Evolutionary conservation across 2,113 vertebrate species (phyloP).

Genomic region (Anolis carolinensis): DNA sequence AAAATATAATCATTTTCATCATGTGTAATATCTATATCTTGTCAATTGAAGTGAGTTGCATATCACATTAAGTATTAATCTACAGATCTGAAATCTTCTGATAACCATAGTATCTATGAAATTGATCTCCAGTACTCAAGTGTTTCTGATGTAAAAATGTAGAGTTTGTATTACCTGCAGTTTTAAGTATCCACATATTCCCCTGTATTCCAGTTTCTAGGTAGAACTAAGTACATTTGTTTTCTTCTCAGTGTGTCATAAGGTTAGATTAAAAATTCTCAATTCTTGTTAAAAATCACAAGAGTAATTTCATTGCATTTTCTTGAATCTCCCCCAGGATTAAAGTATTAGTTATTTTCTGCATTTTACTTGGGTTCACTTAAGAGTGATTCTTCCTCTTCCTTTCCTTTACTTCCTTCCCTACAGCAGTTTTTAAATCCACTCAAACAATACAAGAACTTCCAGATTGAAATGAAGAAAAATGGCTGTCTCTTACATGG

Average conservation of each 20-base stretch:
- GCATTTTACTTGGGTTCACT: background rate
- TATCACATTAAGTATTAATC: background rate
- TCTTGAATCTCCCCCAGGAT: background rate
- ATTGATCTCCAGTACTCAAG: background rate
- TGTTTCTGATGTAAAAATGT: too few species aligned
- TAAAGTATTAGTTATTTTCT: background rate
- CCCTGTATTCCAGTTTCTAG: background rate
- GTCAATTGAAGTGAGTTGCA: background rate
- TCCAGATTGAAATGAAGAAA: slow-evolving; percentile 89
- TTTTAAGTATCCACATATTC: too few species aligned
- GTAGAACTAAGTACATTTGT: background rate
- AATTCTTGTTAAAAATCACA: background rate
- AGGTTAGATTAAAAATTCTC: background rate
- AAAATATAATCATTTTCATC: background rate
- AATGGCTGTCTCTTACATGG: slow-evolving; percentile 84
- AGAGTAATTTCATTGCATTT: background rate
- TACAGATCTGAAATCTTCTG: background rate
- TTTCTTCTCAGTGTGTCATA: background rate
- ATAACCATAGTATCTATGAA: background rate
- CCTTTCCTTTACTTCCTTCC: fast-evolving
- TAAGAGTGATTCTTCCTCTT: background rate
- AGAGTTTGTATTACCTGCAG: too few species aligned
- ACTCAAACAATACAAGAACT: slow-evolving; percentile 92
- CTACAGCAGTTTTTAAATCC: slow-evolving; percentile 54
- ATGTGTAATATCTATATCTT: background rate